These are phyloP conservation scores for Acleris sparsana DNA, from an alignment of 2,888 invertebrate genomes.

Conservation along the genomic window DNA sequence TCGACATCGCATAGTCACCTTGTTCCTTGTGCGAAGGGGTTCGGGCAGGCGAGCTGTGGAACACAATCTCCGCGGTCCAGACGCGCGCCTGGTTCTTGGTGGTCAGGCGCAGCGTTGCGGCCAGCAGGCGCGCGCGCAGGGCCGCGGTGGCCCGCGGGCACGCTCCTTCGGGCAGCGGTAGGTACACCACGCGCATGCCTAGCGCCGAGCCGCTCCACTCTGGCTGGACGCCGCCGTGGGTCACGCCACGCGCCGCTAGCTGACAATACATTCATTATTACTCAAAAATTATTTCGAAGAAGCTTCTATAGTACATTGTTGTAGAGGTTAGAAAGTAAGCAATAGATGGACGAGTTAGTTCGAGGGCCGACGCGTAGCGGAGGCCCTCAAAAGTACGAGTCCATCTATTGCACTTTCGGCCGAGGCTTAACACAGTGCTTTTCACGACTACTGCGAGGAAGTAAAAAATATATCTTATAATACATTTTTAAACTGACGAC, in stretches of 20 bases:
- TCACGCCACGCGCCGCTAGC: conserved; percentile 91
- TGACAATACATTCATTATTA: conserved; percentile 49
- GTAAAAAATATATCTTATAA: no score
- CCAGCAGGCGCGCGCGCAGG: conserved; percentile 90
- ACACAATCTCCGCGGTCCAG: conserved; percentile 96
- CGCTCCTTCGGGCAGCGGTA: conserved; percentile 86
- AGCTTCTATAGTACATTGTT: no score
- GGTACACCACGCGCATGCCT: conserved; percentile 89
- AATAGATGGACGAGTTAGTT: no score
- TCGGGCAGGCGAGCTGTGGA: conserved; percentile 90
- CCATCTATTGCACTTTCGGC: no score
- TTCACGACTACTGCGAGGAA: no score
- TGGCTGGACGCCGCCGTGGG: conserved; percentile 95
- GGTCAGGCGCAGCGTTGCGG: conserved; percentile 92
- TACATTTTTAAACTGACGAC: no score
- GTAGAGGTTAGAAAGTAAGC: no score
- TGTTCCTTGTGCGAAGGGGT: conserved; percentile 93
- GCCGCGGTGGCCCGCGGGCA: conserved; percentile 85
- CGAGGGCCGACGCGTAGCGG: no score
- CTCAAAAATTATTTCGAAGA: not conserved
- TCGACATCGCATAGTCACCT: conserved; percentile 65
- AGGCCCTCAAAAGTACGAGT: no score
- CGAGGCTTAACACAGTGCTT: no score
- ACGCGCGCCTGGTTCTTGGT: conserved; percentile 89
- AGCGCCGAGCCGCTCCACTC: conserved; percentile 95